Percentiles rank a stretch among this genome's conserved stretches.
Conservation (phyloP, 2,113 vertebrate genomes). For the Rhabdomys dilectus region DNA sequence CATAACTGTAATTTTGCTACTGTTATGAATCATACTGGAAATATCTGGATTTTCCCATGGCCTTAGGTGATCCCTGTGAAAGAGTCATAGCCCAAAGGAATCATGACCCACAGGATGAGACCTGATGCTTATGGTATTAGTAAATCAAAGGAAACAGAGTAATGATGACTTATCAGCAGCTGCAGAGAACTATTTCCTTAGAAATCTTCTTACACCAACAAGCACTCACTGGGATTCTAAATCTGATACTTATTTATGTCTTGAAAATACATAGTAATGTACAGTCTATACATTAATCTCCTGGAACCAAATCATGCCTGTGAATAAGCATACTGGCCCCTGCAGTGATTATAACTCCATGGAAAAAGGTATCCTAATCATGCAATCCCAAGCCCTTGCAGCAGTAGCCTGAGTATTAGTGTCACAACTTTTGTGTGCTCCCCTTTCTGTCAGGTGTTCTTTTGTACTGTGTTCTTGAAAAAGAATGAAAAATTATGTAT, state of each 20-base stretch:
- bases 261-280: not conserved
- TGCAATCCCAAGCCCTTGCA: not conserved
- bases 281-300: not conserved
- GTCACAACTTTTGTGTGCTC: not conserved
- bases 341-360: not conserved
- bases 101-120: not conserved
- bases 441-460: not conserved
- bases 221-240: not conserved
- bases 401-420: not conserved
- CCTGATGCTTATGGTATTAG: not conserved
- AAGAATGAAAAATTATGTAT: not conserved
- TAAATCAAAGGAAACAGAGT: constrained; percentile 21
- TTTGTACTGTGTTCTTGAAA: not conserved
- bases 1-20: not conserved
- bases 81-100: not conserved
- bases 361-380: not conserved
- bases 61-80: not conserved
- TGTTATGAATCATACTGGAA: not conserved
- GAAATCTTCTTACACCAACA: not conserved
- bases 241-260: not conserved
- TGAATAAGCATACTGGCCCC: not conserved
- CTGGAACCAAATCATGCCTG: not conserved
- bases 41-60: not conserved
- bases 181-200: constrained; percentile 36
- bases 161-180: not conserved